Evolutionary conservation across 2,797 vertebrate species (phyloP), one percentile per base, ranked within the genome.

Genomic region (Siniperca undulata): DNA sequence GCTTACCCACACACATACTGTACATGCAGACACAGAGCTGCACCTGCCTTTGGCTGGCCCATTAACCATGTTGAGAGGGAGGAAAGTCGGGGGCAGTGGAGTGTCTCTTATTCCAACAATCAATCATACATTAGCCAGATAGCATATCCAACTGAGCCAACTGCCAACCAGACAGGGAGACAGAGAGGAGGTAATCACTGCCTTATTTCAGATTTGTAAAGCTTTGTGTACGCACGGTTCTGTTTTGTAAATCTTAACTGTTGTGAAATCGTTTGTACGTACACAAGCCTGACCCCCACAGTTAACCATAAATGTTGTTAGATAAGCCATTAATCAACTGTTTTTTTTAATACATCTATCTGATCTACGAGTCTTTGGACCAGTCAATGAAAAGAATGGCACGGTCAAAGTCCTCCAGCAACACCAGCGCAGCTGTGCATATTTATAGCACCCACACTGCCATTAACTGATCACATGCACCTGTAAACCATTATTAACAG

Each of bases 81-180:
- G 90, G 84, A 86, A 87, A 90, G 89, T 92, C 82, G 64, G 82
- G 86, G 84, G 86, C 84, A 91, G 85, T 88, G 87, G 77, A 94
- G 91, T 94, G 90, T 93, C 89, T 92, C 87, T 91, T 89, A 91
- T 86, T 88, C 89, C 78, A 81, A 85, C 89, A 87, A 95, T 95
- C 94, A 94, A 95, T 95, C 93, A 93, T 83, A 90, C 90, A 91
- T 93, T 94, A 94, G 92, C 86, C 77, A 89, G 84, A 91, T 88
- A 91, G 90, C 88, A 90, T 85, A 88, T 90, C 90, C 89, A 88
- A 82, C 85, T 78, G 78, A 92, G 83, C 74, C 82, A 80, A 74
- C 86, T 90, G 86, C 86, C 89, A 92, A 83, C 59, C 72, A 88
- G 81, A 80, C 80, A 46, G 55, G 72, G 70, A 82, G 70, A 79